Base-by-base conservation (phyloP, 2,888 invertebrate genomes). In the Tanytarsus gracilentus region DNA sequence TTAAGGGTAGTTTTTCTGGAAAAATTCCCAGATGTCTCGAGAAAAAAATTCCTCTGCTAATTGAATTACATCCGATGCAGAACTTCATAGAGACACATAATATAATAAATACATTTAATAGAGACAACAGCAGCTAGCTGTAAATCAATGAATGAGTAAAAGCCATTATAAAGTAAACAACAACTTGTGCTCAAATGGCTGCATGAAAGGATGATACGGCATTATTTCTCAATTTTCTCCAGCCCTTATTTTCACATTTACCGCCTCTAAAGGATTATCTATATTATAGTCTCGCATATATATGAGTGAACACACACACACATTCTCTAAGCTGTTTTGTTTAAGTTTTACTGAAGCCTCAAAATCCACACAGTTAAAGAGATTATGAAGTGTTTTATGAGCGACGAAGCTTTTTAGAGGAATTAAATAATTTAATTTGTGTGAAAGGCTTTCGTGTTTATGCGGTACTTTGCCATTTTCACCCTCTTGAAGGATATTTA, bases 331-430 rank as follows among this genome's bases (percentile, higher is more conserved):
- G 18, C 2, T 44, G 6, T 18, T 44, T 23, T 2, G 11, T 40
- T 39, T 26, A 56, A 56, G 55, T 40, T 40, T 40, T 39, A 14
- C 25, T 26, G 55, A 56, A 56, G 55, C 58, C 58, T 39, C 58
- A 48, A 58, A 44, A 58, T 44, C 48, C 48, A 16, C 14, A n/a
- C n/a, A 44, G 44, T 58, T 29, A 48, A 58, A 11, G 30, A 29
- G 58, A 58, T 58, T 58, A 58, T 58, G 58, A 58, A 58, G 58
- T 58, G 58, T 58, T 58, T 58, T 48, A 58, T 58, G 58, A 58
- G 40, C 16, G 7, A 36, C 36, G 36, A 36, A 36, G 36, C 14
- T n/a, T 36, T 4, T 11, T 23, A 21, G 7, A 2, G 8, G 44
- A 23, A 44, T 11, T 44, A 23, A 44, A 23, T 36, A 2, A 14